Base-by-base conservation (phyloP, 2,113 vertebrate genomes). In the Thunnus thynnus region DNA sequence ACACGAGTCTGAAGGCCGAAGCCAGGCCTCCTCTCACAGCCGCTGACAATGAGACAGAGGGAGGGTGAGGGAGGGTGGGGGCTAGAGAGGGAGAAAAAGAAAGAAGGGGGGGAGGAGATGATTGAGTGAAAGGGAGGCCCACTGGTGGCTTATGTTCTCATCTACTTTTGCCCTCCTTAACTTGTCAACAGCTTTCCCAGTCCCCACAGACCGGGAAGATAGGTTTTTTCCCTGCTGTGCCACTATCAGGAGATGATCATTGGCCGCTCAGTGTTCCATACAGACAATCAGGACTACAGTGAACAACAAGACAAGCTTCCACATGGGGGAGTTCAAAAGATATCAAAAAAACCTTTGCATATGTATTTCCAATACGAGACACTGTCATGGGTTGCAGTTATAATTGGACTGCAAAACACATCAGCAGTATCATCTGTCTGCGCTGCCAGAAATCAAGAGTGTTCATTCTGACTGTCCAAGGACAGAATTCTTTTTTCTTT, bases 211-310 rank as follows among this genome's bases (percentile, higher is more conserved):
- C 86, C 30, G 56, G 86, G 72, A 89, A 85, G 74, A 92, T 25
- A 48, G 73, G 89, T 72, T 91, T 86, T 87, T 86, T 76, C 85
- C 89, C 91, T 73, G 87, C 91, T 92, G 91, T 78, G 89, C 80
- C 8, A 51, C 90, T 82, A 93, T 89, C 91, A 94, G 89, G 89
- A 90, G 80, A 90, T 92, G 90, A 93, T 94, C 92, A 93, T 92
- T 80, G 88, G 84, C 87, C 91, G 89, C 72, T 92, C 83, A 90
- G 78, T 69, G 90, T 90, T 91, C 86, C 90, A 91, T 80, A 69
- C 57, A 86, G 80, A 88, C 88, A 87, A 88, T 82, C 89, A 81
- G 83, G 72, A 74, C 73, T 44, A 65, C 66, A 64, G 60, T 3
- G 85, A 80, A 76, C 88, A 80, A 78, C 88, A 73, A 85, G 80